phyloP scores from a whole-genome alignment of 2,888 invertebrate species.

The Troides oblongomaculatus region DNA sequence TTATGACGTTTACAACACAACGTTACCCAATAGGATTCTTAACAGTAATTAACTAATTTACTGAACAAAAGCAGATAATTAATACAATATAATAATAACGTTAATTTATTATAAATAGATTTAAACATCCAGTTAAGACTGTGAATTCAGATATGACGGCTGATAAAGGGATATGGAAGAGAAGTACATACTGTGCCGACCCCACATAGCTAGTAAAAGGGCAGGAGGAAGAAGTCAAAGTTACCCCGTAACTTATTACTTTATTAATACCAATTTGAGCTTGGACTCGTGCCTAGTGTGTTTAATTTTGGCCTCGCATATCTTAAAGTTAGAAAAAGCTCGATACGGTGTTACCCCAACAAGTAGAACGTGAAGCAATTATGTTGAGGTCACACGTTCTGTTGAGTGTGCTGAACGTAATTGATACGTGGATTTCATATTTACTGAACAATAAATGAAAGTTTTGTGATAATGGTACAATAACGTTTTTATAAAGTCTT shows the following conservation, averaged over 20 bases:
- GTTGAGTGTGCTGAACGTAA: conserved; percentile 1
- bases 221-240: too few relatives aligned
- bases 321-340: conserved; percentile 5
- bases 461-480: too few relatives aligned
- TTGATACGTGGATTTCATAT: conserved; percentile 12
- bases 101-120: too few relatives aligned
- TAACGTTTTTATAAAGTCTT: too few relatives aligned
- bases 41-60: too few relatives aligned
- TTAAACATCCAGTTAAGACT: neutral
- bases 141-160: too few relatives aligned
- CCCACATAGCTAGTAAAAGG: too few relatives aligned
- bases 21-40: neutral
- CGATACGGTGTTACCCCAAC: neutral
- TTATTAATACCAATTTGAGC: neutral
- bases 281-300: neutral
- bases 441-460: neutral
- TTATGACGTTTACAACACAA: neutral
- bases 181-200: too few relatives aligned
- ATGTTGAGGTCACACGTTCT: conserved; percentile 19
- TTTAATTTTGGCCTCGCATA: neutral
- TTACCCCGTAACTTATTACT: neutral
- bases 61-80: too few relatives aligned
- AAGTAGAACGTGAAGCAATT: conserved; percentile 14
- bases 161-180: too few relatives aligned
- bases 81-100: too few relatives aligned